phyloP scores from a whole-genome alignment of 92 coral and sea anemone genomes.

The Diadumene lineata region DNA sequence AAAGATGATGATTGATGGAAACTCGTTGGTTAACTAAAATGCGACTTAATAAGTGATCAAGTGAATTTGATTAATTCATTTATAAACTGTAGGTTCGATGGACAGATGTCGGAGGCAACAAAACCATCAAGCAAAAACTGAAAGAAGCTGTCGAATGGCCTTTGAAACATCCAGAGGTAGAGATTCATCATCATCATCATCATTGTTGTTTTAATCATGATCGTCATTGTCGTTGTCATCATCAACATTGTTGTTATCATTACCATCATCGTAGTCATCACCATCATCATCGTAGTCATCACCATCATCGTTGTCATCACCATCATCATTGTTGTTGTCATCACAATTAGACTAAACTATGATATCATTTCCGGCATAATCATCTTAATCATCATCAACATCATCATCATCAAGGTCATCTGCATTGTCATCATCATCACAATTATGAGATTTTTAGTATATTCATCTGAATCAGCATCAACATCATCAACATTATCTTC shows the following conservation, averaged over 20 bases:
- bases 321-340: too few relatives aligned
- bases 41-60: too few relatives aligned
- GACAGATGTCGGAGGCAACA: slow-evolving; percentile 95
- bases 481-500: background rate
- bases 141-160: slow-evolving; percentile 99
- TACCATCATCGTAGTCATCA: too few relatives aligned
- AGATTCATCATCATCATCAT: background rate
- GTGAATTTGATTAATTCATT: background rate
- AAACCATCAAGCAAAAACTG: slow-evolving; percentile 83
- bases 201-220: background rate
- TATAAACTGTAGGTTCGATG: slow-evolving; percentile 67
- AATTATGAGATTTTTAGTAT: background rate
- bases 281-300: too few relatives aligned
- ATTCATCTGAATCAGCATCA: background rate
- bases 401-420: too few relatives aligned
- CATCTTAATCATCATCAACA: too few relatives aligned
- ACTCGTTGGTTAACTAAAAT: too few relatives aligned
- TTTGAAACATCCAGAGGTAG: slow-evolving; percentile 95
- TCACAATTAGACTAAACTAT: too few relatives aligned
- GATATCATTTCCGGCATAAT: too few relatives aligned
- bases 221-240: background rate
- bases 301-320: background rate
- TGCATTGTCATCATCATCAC: too few relatives aligned
- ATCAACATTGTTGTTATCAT: background rate
- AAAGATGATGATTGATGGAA: too few relatives aligned